Percentiles rank a stretch among this genome's conserved stretches.
Conservation (phyloP, 2,113 vertebrate species). For the Plecturocebus donacophilus region DNA sequence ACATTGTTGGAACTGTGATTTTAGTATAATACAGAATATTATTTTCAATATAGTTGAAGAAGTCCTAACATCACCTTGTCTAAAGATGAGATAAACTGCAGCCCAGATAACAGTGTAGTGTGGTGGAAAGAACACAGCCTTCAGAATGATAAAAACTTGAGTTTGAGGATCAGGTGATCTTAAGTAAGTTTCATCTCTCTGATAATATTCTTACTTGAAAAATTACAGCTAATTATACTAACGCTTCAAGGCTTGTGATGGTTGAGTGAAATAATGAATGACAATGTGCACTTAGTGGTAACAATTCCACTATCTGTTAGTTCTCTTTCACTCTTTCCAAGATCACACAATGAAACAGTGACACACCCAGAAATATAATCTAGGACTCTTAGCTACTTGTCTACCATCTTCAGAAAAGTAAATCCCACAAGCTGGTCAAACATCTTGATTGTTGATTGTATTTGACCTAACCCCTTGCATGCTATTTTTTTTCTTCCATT, state of each 20-base stretch:
- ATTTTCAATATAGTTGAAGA: background rate
- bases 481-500: background rate
- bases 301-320: background rate
- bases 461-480: background rate
- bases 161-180: background rate
- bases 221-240: background rate
- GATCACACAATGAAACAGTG: background rate
- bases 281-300: background rate
- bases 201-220: background rate
- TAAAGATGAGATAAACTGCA: background rate
- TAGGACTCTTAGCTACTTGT: background rate
- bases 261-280: background rate
- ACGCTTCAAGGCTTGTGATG: background rate
- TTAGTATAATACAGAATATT: background rate
- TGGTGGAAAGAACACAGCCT: background rate
- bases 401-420: background rate
- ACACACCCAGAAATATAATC: background rate
- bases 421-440: background rate
- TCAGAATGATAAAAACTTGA: background rate
- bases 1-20: background rate
- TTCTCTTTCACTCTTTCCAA: background rate
- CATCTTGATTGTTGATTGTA: background rate
- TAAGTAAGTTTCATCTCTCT: background rate
- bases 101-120: background rate
- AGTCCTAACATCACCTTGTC: background rate